Evolutionary conservation across 2,797 vertebrate species (phyloP).

Genomic region (Lepilemur septentrionalis): DNA sequence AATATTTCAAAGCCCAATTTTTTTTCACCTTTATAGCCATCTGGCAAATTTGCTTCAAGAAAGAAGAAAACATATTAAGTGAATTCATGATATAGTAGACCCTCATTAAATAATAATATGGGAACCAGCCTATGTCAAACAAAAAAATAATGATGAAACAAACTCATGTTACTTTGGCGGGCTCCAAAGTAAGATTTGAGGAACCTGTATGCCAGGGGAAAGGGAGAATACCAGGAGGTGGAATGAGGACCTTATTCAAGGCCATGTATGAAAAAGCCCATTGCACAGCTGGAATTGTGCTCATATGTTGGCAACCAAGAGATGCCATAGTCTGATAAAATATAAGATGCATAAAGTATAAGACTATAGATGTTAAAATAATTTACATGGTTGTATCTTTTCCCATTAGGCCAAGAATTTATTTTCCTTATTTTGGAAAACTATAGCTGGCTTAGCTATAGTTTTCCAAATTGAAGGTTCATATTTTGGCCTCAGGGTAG

Average conservation of each 20-base stretch:
- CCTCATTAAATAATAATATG: neutral
- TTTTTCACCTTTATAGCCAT: neutral
- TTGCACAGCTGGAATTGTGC: neutral
- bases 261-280: neutral
- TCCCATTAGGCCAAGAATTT: neutral
- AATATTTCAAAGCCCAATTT: neutral
- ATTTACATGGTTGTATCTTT: neutral
- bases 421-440: neutral
- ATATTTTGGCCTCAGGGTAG: neutral
- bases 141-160: neutral
- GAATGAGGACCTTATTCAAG: neutral
- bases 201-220: neutral
- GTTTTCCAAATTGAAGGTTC: neutral
- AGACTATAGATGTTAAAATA: neutral
- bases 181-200: neutral
- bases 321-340: neutral
- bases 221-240: rapidly evolving
- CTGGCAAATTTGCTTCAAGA: neutral
- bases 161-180: neutral
- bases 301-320: neutral
- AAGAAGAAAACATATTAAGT: neutral
- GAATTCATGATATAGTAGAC: neutral
- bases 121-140: neutral
- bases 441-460: neutral
- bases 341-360: neutral